phyloP scores from a whole-genome alignment of 2,888 invertebrate genomes.

The Drosophila recens region DNA sequence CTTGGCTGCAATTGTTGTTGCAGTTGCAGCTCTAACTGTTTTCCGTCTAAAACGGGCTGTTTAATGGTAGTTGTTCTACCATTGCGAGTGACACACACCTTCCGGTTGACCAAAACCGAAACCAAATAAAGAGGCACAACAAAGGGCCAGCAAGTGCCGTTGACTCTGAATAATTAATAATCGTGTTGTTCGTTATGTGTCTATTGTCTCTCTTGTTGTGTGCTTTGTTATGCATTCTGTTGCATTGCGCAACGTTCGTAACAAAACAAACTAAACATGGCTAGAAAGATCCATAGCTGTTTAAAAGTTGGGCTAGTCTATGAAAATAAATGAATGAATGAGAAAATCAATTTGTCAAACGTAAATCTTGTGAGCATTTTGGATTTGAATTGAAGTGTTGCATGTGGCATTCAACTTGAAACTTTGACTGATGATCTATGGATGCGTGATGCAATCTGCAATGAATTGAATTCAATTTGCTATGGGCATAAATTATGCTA shows the following conservation, averaged over 20 bases:
- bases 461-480: constrained; percentile 3
- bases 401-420: constrained; percentile 7
- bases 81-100: constrained; percentile 47
- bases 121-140: constrained; percentile 16
- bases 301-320: constrained; percentile 24
- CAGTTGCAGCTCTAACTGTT: constrained; percentile 12
- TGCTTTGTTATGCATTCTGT: constrained; percentile 71
- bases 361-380: constrained; percentile 11
- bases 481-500: constrained; percentile 7
- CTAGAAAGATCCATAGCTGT: constrained; percentile 52
- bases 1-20: constrained; percentile 22
- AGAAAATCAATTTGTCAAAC: constrained; percentile 41
- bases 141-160: constrained; percentile 64
- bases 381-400: constrained; percentile 16
- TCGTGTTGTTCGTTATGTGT: constrained; percentile 62
- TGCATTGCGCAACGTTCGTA: constrained; percentile 65
- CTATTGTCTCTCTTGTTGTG: constrained; percentile 57
- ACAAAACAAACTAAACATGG: constrained; percentile 29
- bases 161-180: constrained; percentile 75
- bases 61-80: constrained; percentile 51
- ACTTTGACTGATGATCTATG: constrained; percentile 18
- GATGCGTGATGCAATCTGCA: constrained; percentile 3
- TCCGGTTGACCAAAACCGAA: constrained; percentile 57
- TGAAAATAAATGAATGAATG: constrained; percentile 28
- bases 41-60: constrained; percentile 19